Evolutionary conservation across 2,888 invertebrate species (phyloP).

Genomic region (Cephus rjabovi): DNA sequence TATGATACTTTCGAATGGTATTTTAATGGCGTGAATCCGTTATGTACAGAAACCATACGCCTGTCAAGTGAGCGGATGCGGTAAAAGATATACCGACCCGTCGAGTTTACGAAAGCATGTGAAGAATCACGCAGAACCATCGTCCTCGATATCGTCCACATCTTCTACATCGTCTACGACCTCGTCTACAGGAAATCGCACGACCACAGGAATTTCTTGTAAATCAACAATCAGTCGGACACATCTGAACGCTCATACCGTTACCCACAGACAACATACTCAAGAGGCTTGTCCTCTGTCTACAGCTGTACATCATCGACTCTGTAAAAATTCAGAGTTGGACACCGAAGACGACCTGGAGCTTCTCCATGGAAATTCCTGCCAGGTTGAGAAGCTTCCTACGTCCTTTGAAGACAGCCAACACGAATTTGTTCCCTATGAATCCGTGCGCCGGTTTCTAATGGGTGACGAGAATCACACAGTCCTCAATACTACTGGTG

Average conservation of each 20-base stretch:
- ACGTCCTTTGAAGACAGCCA: constrained; percentile 45
- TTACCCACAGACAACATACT: constrained; percentile 1
- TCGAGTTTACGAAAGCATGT: constrained; percentile 94
- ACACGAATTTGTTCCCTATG: constrained; percentile 60
- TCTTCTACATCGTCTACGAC: constrained; percentile 17
- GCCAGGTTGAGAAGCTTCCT: constrained; percentile 37
- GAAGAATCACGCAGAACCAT: constrained; percentile 76
- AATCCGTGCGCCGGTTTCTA: constrained; percentile 54
- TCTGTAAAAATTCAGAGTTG: constrained; percentile 34
- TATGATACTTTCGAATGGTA: not conserved
- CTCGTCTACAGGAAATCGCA: constrained; percentile 15
- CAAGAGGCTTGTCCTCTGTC: constrained; percentile 19
- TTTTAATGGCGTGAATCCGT: constrained; percentile 11
- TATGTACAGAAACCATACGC: constrained; percentile 88
- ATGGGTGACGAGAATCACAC: constrained; percentile 42
- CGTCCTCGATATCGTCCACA: constrained; percentile 2
- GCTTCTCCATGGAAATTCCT: constrained; percentile 32
- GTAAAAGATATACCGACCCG: constrained; percentile 94
- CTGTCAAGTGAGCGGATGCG: constrained; percentile 88
- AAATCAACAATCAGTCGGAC: not conserved
- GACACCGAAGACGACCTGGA: constrained; percentile 39
- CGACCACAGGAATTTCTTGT: not conserved
- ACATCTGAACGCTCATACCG: not conserved
- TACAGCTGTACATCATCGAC: constrained; percentile 28
- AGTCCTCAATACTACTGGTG: constrained; percentile 43